These are phyloP conservation scores for Acleris sparsana DNA, from an alignment of 2,888 invertebrate species.

Conservation along the genomic window DNA sequence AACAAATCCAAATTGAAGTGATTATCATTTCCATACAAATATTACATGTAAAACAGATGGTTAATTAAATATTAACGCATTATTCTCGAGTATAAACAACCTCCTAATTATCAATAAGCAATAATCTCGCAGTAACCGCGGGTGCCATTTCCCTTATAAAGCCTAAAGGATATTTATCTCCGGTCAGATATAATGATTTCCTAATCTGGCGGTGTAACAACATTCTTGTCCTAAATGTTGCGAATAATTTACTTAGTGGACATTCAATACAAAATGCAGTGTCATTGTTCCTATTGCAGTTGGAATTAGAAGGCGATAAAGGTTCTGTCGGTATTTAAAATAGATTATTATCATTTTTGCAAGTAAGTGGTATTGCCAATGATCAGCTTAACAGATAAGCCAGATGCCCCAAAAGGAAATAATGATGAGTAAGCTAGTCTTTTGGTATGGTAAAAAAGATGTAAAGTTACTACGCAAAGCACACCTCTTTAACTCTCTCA, in stretches of 20 bases:
- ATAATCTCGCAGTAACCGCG: constrained; percentile 13
- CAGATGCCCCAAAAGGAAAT: no score
- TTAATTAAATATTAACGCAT: constrained; percentile 4
- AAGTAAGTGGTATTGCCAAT: not conserved
- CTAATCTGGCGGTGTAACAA: constrained; percentile 68
- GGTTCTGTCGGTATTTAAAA: not conserved
- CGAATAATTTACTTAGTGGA: constrained; percentile 46
- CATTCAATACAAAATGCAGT: constrained; percentile 41
- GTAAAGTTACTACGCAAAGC: no score
- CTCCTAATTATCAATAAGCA: constrained; percentile 26
- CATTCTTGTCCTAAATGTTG: constrained; percentile 66
- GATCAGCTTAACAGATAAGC: not conserved
- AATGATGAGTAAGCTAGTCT: no score
- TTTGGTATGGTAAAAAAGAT: no score
- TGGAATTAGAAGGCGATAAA: not conserved
- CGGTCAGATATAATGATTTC: constrained; percentile 75
- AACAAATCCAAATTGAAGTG: no score
- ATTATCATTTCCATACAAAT: not conserved
- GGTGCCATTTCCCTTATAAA: constrained; percentile 51
- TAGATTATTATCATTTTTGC: constrained; percentile 3
- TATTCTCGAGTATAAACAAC: constrained; percentile 13
- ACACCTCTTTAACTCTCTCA: no score
- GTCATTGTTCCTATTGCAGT: constrained; percentile 11
- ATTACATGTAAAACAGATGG: not conserved
- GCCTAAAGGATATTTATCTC: constrained; percentile 60